Conservation (phyloP, 2,888 invertebrate species). For the Lochmaea capreae region DNA sequence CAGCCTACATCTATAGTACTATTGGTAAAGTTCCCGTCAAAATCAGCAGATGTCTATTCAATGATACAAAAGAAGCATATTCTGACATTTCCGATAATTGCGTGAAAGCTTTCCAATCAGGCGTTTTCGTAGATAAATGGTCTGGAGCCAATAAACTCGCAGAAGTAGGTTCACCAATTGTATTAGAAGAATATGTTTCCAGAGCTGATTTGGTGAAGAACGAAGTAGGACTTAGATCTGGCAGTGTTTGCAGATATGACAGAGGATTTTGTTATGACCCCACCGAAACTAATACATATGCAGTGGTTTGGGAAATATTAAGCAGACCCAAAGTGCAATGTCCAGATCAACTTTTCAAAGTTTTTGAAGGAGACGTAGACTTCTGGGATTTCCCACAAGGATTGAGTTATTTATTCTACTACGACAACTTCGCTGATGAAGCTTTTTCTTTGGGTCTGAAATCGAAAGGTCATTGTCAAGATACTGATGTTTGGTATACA, state of each 20-base stretch:
- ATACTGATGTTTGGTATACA: constrained; percentile 24
- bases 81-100: constrained; percentile 35
- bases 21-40: constrained; percentile 26
- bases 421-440: constrained; percentile 15
- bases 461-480: constrained; percentile 24
- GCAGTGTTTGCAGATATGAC: constrained; percentile 34
- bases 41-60: constrained; percentile 30
- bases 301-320: constrained; percentile 29
- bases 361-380: constrained; percentile 35
- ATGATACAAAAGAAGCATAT: constrained; percentile 26
- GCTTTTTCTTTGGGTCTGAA: constrained; percentile 26
- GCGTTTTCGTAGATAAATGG: constrained; percentile 31
- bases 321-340: constrained; percentile 24
- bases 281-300: constrained; percentile 27
- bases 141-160: constrained; percentile 7
- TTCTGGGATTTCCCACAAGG: constrained; percentile 31
- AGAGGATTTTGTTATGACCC: constrained; percentile 38
- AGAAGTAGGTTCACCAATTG: constrained; percentile 23
- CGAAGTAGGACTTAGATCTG: constrained; percentile 25
- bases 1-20: constrained; percentile 31
- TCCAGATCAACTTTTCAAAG: constrained; percentile 19
- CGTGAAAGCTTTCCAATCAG: constrained; percentile 28
- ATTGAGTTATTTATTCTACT: constrained; percentile 28
- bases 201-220: constrained; percentile 31
- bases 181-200: constrained; percentile 30